Conservation (phyloP, 2,797 vertebrate species). For the Percopsis omiscomaycus region DNA sequence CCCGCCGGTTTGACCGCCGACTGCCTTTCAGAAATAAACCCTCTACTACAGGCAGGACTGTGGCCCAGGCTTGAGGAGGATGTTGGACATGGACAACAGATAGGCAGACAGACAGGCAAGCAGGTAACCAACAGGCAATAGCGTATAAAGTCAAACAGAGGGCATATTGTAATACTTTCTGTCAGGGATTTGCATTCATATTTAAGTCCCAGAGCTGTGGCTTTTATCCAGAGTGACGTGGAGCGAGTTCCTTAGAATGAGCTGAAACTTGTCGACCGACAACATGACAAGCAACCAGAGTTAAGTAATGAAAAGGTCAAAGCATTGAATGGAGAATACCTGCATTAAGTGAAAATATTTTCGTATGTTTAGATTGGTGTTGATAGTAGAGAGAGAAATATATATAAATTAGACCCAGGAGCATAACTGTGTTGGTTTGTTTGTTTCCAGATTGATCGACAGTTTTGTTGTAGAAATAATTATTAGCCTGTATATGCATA, state of each 20-base stretch:
- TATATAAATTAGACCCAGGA: no score
- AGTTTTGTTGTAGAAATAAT: no score
- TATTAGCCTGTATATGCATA: no score
- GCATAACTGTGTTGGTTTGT: no score
- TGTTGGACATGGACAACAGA: slow-evolving; percentile 5
- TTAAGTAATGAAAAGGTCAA: no score
- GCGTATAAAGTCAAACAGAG: slow-evolving; percentile 29
- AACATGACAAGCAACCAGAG: slow-evolving; percentile 27
- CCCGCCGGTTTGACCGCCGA: slow-evolving; percentile 15
- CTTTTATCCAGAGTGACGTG: slow-evolving; percentile 26
- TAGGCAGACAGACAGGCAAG: not conserved
- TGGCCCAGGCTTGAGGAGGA: slow-evolving; percentile 4
- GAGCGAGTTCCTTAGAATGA: slow-evolving; percentile 11
- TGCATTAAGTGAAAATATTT: no score
- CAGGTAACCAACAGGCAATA: not conserved
- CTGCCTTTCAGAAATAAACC: slow-evolving; percentile 20
- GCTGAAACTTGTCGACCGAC: slow-evolving; percentile 32
- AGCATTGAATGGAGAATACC: no score
- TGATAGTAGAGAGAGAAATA: no score
- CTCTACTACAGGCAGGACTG: not conserved
- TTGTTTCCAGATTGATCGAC: no score
- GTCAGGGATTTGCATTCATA: not conserved
- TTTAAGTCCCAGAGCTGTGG: slow-evolving; percentile 10
- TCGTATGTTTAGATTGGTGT: no score
- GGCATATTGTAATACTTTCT: slow-evolving; percentile 36